Conservation (phyloP, 2,113 vertebrate species). For the Ancistrus triradiatus region DNA sequence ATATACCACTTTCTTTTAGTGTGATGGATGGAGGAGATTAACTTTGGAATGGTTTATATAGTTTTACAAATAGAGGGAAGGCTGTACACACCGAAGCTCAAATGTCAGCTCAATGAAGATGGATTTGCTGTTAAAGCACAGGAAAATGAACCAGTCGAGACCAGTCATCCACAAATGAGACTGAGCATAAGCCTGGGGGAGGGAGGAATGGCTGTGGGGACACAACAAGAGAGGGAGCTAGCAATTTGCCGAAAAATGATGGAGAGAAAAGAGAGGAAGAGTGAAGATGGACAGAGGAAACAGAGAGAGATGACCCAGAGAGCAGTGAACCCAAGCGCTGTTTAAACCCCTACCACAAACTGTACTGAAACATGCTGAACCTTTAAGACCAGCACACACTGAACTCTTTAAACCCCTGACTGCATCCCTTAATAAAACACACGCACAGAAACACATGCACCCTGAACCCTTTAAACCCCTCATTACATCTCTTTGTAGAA, state of each 20-base stretch:
- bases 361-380: conserved; percentile 37
- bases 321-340: conserved; percentile 31
- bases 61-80: conserved; percentile 29
- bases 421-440: conserved; percentile 17
- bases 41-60: conserved; percentile 15
- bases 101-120: conserved; percentile 37
- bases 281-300: conserved; percentile 22
- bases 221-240: conserved; percentile 11
- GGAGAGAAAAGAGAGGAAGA: conserved; percentile 12
- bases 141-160: conserved; percentile 36
- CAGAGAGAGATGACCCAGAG: conserved; percentile 31
- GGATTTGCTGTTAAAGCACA: conserved; percentile 29
- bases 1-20: conserved; percentile 3
- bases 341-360: conserved; percentile 28
- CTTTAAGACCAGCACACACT: conserved; percentile 24
- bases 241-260: background rate
- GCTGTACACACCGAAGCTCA: conserved; percentile 2
- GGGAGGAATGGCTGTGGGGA: conserved; percentile 22
- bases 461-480: conserved; percentile 31
- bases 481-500: conserved; percentile 26
- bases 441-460: conserved; percentile 13
- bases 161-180: conserved; percentile 37
- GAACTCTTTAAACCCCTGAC: conserved; percentile 32
- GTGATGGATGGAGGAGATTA: conserved; percentile 22
- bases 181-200: conserved; percentile 16